Conservation (phyloP, 2,888 invertebrate species). For the Sylvicola cinctus region DNA sequence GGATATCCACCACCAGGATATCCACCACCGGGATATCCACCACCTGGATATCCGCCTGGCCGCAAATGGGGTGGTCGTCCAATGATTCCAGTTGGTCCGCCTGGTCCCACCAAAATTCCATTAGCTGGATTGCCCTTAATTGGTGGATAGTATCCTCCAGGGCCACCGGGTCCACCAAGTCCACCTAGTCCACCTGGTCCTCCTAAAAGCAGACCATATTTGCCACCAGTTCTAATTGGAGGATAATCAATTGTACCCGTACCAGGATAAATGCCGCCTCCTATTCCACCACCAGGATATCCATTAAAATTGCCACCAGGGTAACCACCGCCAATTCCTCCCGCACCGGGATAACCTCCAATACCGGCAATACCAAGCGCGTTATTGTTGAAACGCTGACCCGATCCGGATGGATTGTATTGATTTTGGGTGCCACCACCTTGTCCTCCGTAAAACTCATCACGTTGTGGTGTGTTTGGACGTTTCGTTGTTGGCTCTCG, state of each 20-base stretch:
- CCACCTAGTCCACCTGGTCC: not conserved
- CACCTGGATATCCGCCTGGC: conserved; percentile 1
- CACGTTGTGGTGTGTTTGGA: conserved; percentile 11
- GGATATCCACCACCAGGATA: conserved; percentile 6
- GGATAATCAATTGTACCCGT: too few relatives aligned
- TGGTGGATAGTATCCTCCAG: conserved; percentile 5
- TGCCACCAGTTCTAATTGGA: too few relatives aligned
- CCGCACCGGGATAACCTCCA: not conserved
- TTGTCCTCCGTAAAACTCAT: conserved; percentile 4
- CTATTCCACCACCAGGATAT: conserved; percentile 5
- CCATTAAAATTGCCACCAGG: not conserved
- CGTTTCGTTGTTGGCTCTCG: conserved; percentile 19
- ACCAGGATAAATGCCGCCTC: not conserved
- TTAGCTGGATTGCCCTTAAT: conserved; percentile 11
- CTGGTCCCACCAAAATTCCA: conserved; percentile 27
- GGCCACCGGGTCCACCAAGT: conserved; percentile 5
- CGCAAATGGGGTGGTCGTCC: conserved; percentile 13
- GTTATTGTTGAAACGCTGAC: not conserved
- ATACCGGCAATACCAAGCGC: not conserved
- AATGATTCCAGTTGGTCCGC: conserved; percentile 32
- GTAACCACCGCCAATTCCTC: not conserved
- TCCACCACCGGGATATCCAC: conserved; percentile 4
- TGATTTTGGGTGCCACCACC: not conserved
- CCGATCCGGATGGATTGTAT: not conserved
- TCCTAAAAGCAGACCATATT: not conserved